Evolutionary conservation across 2,888 invertebrate species (phyloP).

Genomic region (Polydrusus cervinus): DNA sequence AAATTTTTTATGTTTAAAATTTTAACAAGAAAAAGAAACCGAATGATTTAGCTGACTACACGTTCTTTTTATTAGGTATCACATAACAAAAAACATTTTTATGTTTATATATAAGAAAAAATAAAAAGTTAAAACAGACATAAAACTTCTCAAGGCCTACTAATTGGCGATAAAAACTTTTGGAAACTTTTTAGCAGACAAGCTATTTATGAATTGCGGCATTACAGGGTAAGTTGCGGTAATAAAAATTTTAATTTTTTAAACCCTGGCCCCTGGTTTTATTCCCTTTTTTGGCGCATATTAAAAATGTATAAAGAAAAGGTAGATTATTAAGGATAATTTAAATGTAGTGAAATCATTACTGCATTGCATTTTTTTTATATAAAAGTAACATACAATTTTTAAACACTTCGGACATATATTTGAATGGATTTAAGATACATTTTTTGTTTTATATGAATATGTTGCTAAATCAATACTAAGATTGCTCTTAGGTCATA

Average conservation of each 20-base stretch:
- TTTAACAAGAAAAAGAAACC: constrained; percentile 29
- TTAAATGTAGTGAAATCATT: constrained; percentile 16
- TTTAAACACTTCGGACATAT: too few species aligned
- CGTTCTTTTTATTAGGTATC: constrained; percentile 30
- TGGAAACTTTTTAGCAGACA: constrained; percentile 32
- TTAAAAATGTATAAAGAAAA: constrained; percentile 15
- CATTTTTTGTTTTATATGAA: too few species aligned
- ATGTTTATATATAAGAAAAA: not conserved
- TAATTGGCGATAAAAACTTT: constrained; percentile 34
- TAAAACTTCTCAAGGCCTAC: constrained; percentile 32
- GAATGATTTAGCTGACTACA: constrained; percentile 29
- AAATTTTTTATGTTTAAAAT: constrained; percentile 39
- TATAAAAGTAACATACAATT: too few species aligned
- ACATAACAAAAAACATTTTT: constrained; percentile 26
- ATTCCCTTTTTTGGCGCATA: constrained; percentile 7
- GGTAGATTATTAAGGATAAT: constrained; percentile 5
- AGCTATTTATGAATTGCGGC: constrained; percentile 39
- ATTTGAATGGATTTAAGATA: too few species aligned
- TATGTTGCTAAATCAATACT: not conserved
- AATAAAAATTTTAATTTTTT: constrained; percentile 32
- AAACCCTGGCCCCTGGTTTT: constrained; percentile 8
- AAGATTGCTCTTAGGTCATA: not conserved
- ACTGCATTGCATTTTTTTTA: not conserved
- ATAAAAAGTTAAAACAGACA: constrained; percentile 23
- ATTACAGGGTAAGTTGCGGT: constrained; percentile 24